Base-by-base conservation (phyloP, 2,888 invertebrate genomes). In the Fabriciana adippe region DNA sequence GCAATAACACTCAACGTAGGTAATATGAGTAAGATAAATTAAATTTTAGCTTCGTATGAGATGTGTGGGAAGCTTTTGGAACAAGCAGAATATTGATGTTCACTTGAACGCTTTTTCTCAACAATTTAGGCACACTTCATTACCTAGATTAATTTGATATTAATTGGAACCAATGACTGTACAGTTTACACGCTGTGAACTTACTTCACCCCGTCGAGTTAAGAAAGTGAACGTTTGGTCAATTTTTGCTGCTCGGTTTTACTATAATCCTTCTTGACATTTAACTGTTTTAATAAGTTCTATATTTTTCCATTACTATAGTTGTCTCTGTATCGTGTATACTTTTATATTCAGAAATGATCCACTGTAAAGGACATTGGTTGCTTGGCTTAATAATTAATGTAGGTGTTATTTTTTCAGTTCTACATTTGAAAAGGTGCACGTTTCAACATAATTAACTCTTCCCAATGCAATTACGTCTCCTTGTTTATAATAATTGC, bases 101-200 rank as follows among this genome's bases (percentile, higher is more conserved):
- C 66, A 69, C 66, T 57, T 61, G 66, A 61, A 54, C 64, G 62
- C 55, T 67, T 70, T 68, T 62, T 66, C 63, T 55, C 54, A 68
- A 56, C 65, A 70, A 66, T 68, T 66, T 62, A 56, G 57, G 41
- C 55, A 66, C 70, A 66, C 68, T 66, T 70, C 68, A 66, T 67
- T 67, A 67, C 53, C 47, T 66, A 59, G 64, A 55, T 31, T 60
- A 69, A 69, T 69, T 69, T 67, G 67, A 69, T 64, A 69, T 60
- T 69, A 64, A 69, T 69, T 67, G 63, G 59, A 67, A 53, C 59
- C 69, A 69, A 61, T 64, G 66, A 60, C 50, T 61, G 13, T 18
- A 56, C 55, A 56, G 35, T 41, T 26, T 13, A 8, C n/a, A 48
- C 48, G 18, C 15, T 47, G 56, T 55, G 45, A 47, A 57, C 45